Conservation (phyloP, 2,113 vertebrate species). For the Prionailurus viverrinus region DNA sequence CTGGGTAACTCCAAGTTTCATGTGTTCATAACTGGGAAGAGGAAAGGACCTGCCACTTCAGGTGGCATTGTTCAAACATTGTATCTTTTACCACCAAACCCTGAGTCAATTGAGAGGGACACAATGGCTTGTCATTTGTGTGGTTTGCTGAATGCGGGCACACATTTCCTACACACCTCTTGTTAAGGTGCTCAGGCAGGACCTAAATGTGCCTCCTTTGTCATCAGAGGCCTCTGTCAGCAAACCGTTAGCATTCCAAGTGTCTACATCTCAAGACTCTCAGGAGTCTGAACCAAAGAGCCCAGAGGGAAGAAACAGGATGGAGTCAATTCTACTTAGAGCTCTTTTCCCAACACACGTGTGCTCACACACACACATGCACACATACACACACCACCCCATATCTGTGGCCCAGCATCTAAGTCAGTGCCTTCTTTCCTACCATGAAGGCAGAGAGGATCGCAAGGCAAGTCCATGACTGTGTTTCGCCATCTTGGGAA, state of each 20-base stretch:
- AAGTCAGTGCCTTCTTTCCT: background rate
- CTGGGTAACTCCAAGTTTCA: background rate
- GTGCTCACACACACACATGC: background rate
- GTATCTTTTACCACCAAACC: background rate
- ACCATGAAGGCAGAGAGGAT: constrained; percentile 74
- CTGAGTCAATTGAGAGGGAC: background rate
- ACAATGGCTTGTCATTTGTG: background rate
- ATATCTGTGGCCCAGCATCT: background rate
- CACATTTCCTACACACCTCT: background rate
- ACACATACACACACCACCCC: background rate
- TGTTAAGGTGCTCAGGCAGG: background rate
- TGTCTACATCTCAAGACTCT: background rate
- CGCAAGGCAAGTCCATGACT: constrained; percentile 73
- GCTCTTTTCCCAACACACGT: background rate
- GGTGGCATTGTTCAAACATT: background rate
- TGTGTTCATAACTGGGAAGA: background rate
- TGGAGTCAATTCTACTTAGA: background rate
- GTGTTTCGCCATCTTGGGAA: constrained; percentile 91
- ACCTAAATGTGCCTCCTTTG: background rate
- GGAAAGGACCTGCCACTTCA: background rate
- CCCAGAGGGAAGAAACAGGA: background rate
- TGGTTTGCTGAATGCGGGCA: background rate
- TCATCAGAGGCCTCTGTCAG: background rate
- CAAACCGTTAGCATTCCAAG: background rate
- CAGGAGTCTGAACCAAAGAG: background rate